Base-by-base conservation (phyloP, 2,113 vertebrate genomes). In the Tetraodon nigroviridis region DNA sequence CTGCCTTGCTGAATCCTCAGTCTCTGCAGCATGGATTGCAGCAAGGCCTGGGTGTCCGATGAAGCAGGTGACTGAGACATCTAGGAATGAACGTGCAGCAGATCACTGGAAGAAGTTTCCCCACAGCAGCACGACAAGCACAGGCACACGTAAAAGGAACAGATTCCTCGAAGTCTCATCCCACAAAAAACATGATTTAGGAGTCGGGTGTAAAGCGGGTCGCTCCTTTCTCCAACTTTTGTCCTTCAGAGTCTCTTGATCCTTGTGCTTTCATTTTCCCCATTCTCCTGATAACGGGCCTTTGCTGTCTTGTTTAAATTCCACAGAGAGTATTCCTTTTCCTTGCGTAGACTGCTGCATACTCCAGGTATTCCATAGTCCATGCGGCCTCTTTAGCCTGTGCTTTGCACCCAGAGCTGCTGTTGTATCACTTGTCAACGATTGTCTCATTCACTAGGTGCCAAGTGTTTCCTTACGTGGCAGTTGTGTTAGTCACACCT, bases 21-120 rank as follows among this genome's bases (percentile, higher is more conserved):
- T 70, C 57, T 89, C 80, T 88, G 83, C 80, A 91, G 83, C 90
- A 92, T 91, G 41, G 90, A 90, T 71, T 89, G 89, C 77, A 92
- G 58, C 72, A 91, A 55, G 24, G 63, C 71, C 61, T 91, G 88
- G 24, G 52, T 48, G 65, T 90, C 87, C 48, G 68, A 55, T 37
- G 76, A 16, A 51, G 79, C 78, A 49, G 48, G 52, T 74, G 70
- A 49, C 73, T 84, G 80, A 80, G 86, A 88, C 90, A 92, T 92
- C 74, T 73, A 78, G 64, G 5, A 67, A 37, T 18, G 49, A 42
- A 62, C 20, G 15, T 49, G 62, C 15, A n/a, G 32, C 4, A 5
- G 51, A 15, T 73, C 2, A 54, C 44, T 42, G 21, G 2, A 54
- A 37, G 32, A 37, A 37, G 10, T 11, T 10, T 37, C 32, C 32